Percentiles rank a stretch among this genome's conserved stretches.
Evolutionary conservation across 2,797 vertebrate species (phyloP).

Genomic region (Bradypodion pumilum): DNA sequence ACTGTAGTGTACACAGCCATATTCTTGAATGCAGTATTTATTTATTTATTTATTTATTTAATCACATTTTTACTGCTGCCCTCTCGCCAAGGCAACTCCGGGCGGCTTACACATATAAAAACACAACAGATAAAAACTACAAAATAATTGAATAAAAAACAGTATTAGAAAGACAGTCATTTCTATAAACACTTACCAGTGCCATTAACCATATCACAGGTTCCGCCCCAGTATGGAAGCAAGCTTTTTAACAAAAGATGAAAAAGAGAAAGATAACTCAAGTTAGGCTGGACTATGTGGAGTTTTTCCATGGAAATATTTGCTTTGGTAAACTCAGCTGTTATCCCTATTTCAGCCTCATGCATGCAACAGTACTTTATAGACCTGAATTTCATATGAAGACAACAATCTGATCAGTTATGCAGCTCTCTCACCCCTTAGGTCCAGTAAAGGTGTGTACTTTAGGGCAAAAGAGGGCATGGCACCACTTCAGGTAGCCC

Average conservation of each 20-base stretch:
- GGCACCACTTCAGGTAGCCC: no score
- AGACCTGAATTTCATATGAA: background rate
- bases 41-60: no score
- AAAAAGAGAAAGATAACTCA: slow-evolving; percentile 10
- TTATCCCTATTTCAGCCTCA: background rate
- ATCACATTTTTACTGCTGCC: no score
- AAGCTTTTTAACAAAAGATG: slow-evolving; percentile 65
- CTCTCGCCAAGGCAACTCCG: no score
- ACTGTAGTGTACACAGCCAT: background rate
- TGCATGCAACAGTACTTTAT: background rate
- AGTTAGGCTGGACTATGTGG: background rate
- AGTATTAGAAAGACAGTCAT: background rate
- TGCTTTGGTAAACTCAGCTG: background rate
- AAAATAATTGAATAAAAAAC: no score
- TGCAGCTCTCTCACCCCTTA: background rate
- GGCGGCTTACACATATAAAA: no score
- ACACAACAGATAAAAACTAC: no score
- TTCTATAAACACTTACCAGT: slow-evolving; percentile 80
- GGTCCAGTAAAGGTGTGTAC: no score
- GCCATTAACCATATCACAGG: slow-evolving; percentile 93
- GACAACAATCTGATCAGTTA: no score
- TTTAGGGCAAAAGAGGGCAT: no score
- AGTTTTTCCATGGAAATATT: background rate
- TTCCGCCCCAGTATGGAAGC: slow-evolving; percentile 82
- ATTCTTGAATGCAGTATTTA: background rate